Conservation (phyloP, 2,113 vertebrate species). For the Scalopus aquaticus region DNA sequence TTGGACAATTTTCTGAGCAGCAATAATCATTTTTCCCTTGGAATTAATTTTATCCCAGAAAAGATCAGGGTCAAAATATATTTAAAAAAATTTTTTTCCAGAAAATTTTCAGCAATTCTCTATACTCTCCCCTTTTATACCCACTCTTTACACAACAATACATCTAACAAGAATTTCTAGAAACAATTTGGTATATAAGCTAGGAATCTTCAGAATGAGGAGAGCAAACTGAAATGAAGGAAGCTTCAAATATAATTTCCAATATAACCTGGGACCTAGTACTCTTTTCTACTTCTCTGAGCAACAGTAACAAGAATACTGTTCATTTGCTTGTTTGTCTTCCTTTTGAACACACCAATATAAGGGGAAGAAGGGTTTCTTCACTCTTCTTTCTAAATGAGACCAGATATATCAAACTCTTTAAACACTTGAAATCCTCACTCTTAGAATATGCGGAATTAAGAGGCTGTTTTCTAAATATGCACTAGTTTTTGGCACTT, state of each 20-base stretch:
- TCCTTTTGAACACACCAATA: not conserved
- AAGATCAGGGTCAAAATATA: not conserved
- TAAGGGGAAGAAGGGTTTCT: not conserved
- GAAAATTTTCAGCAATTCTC: not conserved
- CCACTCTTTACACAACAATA: not conserved
- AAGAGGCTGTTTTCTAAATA: not conserved
- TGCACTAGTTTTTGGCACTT: not conserved
- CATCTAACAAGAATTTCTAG: not conserved
- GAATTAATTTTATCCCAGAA: not conserved
- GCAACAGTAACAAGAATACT: not conserved
- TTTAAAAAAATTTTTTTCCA: not conserved
- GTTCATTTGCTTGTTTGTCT: not conserved
- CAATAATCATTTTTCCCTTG: conserved; percentile 34
- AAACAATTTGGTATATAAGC: not conserved
- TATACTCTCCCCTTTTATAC: not conserved
- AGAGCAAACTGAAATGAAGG: conserved; percentile 34
- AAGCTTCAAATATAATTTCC: not conserved
- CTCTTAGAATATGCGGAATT: not conserved
- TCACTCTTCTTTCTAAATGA: conserved; percentile 44
- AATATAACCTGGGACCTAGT: not conserved
- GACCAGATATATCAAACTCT: not conserved
- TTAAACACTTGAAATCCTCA: conserved; percentile 37
- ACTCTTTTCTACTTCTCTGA: not conserved
- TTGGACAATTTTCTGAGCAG: conserved; percentile 17
- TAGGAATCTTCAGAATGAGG: not conserved